A percentile compares a stretch with the other conserved stretches of the same genome.
Conservation (phyloP, 2,888 invertebrate genomes). For the Saturnia pavonia region DNA sequence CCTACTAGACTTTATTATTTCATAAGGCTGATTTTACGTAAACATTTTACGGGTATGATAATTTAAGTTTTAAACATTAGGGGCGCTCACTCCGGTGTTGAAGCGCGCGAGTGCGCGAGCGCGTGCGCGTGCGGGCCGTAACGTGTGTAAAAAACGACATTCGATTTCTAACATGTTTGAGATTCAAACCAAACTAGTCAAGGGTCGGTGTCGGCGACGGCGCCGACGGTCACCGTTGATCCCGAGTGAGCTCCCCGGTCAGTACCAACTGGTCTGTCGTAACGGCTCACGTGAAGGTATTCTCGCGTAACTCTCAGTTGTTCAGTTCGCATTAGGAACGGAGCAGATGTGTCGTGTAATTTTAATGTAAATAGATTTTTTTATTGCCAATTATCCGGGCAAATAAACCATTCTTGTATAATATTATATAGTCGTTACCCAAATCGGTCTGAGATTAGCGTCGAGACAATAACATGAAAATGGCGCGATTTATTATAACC, state of each 20-base stretch:
- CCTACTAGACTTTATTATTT: constrained; percentile 76
- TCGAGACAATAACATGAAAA: constrained; percentile 61
- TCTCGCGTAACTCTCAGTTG: constrained; percentile 46
- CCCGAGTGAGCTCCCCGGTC: neutral
- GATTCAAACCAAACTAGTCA: constrained; percentile 13
- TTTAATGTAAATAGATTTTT: constrained; percentile 53
- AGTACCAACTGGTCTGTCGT: constrained; percentile 28
- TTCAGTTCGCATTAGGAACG: constrained; percentile 20
- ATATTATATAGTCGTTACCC: constrained; percentile 49
- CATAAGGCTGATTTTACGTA: constrained; percentile 74
- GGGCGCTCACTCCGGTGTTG: constrained; percentile 4
- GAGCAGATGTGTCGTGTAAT: constrained; percentile 5
- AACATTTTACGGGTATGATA: constrained; percentile 71
- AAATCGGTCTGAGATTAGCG: constrained; percentile 55
- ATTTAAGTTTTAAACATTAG: constrained; percentile 47
- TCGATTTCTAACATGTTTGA: neutral
- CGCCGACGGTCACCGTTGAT: neutral
- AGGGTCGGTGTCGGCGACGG: constrained; percentile 3
- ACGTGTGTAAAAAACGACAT: neutral
- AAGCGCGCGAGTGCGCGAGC: neutral
- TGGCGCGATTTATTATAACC: constrained; percentile 20
- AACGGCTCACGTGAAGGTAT: constrained; percentile 54
- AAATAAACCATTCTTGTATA: constrained; percentile 29
- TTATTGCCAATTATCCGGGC: constrained; percentile 46
- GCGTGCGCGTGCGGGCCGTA: neutral